Base-by-base conservation (phyloP, 2,113 vertebrate genomes). In the Ceratotherium simum region DNA sequence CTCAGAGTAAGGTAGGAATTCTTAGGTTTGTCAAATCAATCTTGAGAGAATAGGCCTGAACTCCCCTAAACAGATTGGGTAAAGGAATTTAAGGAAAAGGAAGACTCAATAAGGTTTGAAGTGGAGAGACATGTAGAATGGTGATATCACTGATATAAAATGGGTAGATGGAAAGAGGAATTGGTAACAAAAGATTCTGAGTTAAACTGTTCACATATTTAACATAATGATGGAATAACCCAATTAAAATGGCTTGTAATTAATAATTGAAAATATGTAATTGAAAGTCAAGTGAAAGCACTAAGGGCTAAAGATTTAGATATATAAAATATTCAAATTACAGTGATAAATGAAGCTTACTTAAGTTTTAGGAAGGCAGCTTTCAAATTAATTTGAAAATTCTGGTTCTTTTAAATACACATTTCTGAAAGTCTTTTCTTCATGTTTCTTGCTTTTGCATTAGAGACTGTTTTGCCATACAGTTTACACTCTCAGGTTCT, bases 301-400 rank as follows among this genome's bases (percentile, higher is more conserved):
- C 16, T 39, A 23, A 51, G 31, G 75, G 36, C 21, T 85, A 93
- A 95, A 85, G 29, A 73, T n/a, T 48, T n/a, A 72, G 18, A 69
- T 70, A 54, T 36, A 60, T 33, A 21, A 42, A 64, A 94, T 54
- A 46, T 54, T 97, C 78, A 80, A 91, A 86, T 80, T 54, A 23
- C 92, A 87, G 27, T 89, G 36, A 54, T 94, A 94, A 91, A 80
- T 87, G 25, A 90, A 91, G 25, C 7, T 54, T 58, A 51, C 21
- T 46, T 89, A 93, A 79, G 39, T 92, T 86, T 82, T 91, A 64
- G 83, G 67, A 12, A 67, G 31, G 39, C 31, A 91, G 48, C 62
- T 90, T 93, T 91, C 75, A 92, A 46, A 80, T 10, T 85, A 67
- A 88, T 69, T 67, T 96, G 72, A 46, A 46, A 94, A 95, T 92